Base-by-base conservation (phyloP, 92 coral and sea anemone species). In the Bergia puertoricense region DNA sequence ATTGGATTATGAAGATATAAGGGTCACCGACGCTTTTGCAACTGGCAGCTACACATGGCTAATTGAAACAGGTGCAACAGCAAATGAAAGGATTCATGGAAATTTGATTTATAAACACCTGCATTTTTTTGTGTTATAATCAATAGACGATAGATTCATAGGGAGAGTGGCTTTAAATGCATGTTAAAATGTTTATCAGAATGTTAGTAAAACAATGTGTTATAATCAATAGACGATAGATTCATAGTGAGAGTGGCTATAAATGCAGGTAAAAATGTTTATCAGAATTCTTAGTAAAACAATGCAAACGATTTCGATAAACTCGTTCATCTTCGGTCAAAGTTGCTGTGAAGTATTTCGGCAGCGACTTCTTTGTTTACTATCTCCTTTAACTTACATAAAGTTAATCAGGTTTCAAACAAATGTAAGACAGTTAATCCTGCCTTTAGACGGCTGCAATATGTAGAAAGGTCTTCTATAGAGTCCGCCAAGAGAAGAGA, bases 261-360 rank as follows among this genome's bases (percentile, higher is more conserved):
- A 75, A 75, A 45, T 20, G 51, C 43, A 9, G 14, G 41, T 36
- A 75, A 54, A 54, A 54, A 54, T 54, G 14, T 54, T 54, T 54
- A 54, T 54, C 16, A 54, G 59, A 54, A 54, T 54, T 57, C 23
- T 62, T 62, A 14, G 30, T 62, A 79, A 50, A 22, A 50, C 13
- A 79, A 77, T 22, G 2, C 66, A 79, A 79, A 13, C n/a, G 57
- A 38, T 13, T 62, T 80, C 68, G 85, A 46, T 77, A 77, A 48
- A 77, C 22, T 38, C 81, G 54, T 16, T 44, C 56, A 77, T 77
- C 81, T 4, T 45, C 54, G 38, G 4, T 43, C 57, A 75, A 41
- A 39, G 3, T 14, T 40, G 13, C 14, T 41, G 8, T 75, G 43
- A 75, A 40, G 10, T 9, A 30, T 79, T 79, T 79, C 38, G 38